phyloP scores from a whole-genome alignment of 1,140 invertebrate species.

The Leucophenga varia region DNA sequence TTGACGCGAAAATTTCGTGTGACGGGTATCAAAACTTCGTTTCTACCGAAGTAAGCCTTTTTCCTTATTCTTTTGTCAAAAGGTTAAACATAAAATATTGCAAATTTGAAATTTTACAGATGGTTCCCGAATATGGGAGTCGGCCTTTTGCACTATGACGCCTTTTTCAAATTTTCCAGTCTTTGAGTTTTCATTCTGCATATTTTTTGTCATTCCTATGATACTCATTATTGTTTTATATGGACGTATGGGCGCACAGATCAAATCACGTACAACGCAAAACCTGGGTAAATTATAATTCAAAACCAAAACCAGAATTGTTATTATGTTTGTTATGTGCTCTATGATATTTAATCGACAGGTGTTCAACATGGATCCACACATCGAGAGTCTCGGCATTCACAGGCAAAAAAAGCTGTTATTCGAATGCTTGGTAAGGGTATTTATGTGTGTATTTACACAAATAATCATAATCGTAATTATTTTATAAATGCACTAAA shows the following conservation, averaged over 20 bases:
- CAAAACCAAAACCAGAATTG: background rate
- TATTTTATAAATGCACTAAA: no score
- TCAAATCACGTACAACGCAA: conserved; percentile 62
- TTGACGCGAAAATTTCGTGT: no score
- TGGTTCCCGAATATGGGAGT: conserved; percentile 62
- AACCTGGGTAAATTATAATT: conserved; percentile 45
- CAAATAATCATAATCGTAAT: no score
- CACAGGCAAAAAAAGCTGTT: conserved; percentile 71
- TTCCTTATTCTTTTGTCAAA: no score
- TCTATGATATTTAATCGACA: conserved; percentile 13
- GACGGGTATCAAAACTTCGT: no score
- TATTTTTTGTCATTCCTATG: conserved; percentile 85
- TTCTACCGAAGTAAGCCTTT: no score
- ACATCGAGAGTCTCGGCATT: conserved; percentile 66
- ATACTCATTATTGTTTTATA: conserved; percentile 76
- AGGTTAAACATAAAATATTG: no score
- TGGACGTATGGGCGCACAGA: conserved; percentile 72
- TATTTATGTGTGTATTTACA: no score
- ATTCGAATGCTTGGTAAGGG: conserved; percentile 82
- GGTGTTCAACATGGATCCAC: conserved; percentile 62
- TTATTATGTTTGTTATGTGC: no score
- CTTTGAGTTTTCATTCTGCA: conserved; percentile 76
- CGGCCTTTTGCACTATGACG: conserved; percentile 76
- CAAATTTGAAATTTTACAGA: no score
- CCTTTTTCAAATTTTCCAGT: conserved; percentile 66